Evolutionary conservation across 2,888 invertebrate species (phyloP).

Genomic region (Platycnemis pennipes): DNA sequence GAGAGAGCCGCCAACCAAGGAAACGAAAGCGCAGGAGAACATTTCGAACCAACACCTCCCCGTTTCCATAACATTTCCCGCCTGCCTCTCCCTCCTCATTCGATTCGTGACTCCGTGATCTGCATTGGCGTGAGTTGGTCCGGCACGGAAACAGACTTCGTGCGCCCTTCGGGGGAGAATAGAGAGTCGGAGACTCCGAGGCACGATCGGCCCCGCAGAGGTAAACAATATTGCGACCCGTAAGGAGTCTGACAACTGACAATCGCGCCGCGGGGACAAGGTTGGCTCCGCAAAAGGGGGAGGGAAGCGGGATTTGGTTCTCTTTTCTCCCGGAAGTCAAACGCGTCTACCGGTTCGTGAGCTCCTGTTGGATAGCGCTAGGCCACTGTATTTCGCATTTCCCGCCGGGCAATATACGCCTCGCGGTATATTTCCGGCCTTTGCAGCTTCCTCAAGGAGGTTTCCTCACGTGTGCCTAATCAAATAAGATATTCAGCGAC

Average conservation of each 20-base stretch:
- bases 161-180: background rate
- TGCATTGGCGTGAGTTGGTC: conserved; percentile 53
- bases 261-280: background rate
- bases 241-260: background rate
- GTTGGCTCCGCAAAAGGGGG: background rate
- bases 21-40: too few species aligned
- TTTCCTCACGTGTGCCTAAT: too few species aligned
- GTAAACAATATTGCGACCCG: conserved; percentile 24
- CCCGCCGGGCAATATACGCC: background rate
- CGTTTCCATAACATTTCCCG: background rate
- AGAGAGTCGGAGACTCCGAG: background rate
- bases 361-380: background rate
- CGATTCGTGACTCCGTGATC: conserved; percentile 51
- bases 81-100: background rate
- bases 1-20: too few species aligned
- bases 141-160: conserved; percentile 23
- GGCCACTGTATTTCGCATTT: background rate
- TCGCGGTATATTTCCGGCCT: too few species aligned
- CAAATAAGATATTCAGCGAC: too few species aligned
- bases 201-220: conserved; percentile 19
- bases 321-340: background rate
- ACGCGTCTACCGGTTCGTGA: background rate
- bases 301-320: too few species aligned
- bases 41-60: background rate
- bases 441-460: too few species aligned